These are phyloP conservation scores for Alosa alosa DNA, from an alignment of 2,113 vertebrate genomes.

Conservation along the genomic window DNA sequence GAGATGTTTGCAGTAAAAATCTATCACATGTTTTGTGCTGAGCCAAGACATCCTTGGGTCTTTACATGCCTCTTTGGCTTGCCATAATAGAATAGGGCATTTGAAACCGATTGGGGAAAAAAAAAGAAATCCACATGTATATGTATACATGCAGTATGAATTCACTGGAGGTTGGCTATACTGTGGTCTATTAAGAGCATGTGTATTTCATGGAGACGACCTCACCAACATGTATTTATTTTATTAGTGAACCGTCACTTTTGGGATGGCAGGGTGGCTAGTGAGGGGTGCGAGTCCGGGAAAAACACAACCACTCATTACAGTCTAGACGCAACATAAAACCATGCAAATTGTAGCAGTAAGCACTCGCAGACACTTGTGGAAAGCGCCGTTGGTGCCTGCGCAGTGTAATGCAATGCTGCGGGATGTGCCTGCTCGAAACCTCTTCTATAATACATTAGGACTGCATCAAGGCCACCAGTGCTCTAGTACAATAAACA, in stretches of 20 bases:
- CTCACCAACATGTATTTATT: slow-evolving; percentile 65
- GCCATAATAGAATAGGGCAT: neutral
- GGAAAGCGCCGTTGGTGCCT: slow-evolving; percentile 68
- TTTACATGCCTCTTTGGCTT: neutral
- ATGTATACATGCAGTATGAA: slow-evolving; percentile 11
- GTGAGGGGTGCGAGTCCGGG: slow-evolving; percentile 63
- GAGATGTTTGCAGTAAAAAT: slow-evolving; percentile 15
- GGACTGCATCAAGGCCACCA: slow-evolving; percentile 33
- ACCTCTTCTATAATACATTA: slow-evolving; percentile 21
- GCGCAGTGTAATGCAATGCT: slow-evolving; percentile 47
- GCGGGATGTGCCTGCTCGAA: slow-evolving; percentile 44
- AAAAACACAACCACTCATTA: slow-evolving; percentile 89
- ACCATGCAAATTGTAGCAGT: slow-evolving; percentile 85
- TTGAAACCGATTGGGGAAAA: neutral
- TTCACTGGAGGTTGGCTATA: slow-evolving; percentile 57
- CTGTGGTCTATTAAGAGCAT: slow-evolving; percentile 40
- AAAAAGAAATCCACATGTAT: neutral
- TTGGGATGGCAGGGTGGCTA: slow-evolving; percentile 68
- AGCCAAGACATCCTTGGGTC: neutral
- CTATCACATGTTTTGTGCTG: slow-evolving; percentile 10
- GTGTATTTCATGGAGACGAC: slow-evolving; percentile 62
- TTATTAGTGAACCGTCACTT: slow-evolving; percentile 71
- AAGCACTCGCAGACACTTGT: slow-evolving; percentile 69
- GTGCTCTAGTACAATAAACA: slow-evolving; percentile 7
- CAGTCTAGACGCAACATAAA: slow-evolving; percentile 98